Base-by-base conservation (phyloP, 2,113 vertebrate genomes). In the Caloenas nicobarica region DNA sequence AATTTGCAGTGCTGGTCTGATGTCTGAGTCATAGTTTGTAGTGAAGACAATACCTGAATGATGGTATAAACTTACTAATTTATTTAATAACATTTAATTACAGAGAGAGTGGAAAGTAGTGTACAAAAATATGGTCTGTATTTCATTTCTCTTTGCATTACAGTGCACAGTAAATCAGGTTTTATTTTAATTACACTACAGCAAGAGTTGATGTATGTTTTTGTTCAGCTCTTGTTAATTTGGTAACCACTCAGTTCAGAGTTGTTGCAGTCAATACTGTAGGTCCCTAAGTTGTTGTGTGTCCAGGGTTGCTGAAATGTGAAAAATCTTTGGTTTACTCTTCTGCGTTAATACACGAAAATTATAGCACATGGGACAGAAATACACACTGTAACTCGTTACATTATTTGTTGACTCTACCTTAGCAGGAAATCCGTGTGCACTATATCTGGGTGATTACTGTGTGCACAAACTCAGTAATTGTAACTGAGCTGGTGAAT, bases 41-140 rank as follows among this genome's bases (percentile, higher is more conserved):
- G 80, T 50, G 88, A 90, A 86, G 57, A 72, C 80, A 95, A 79
- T 87, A 92, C 77, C 83, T 89, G 86, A 96, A 72, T 91, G 79
- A 96, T 92, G 48, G 44, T 48, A 29, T 65, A 89, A 93, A 61
- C 57, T 38, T 81, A 73, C 46, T 86, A 58, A 70, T 93, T 94
- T 92, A 79, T 96, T 95, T 91, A 96, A 79, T 92, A 96, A 89
- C 69, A 46, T 96, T 95, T 96, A 83, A 93, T 97, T 94, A 91
- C 0, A 0, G 88, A 58, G 83, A 87, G 66, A 76, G 69, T 81
- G 54, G 65, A n/a, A 91, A 70, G 86, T 62, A 91, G 40, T 34
- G n/a, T 79, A 62, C 87, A 53, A 56, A 96, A 94, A 70, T 70
- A 80, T 8, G 36, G 50, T 87, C 83, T 88, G 69, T 81, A 85